Percentiles rank a stretch among this genome's conserved stretches.
phyloP scores from a whole-genome alignment of 2,888 invertebrate species.

The Diachrysia chrysitis region DNA sequence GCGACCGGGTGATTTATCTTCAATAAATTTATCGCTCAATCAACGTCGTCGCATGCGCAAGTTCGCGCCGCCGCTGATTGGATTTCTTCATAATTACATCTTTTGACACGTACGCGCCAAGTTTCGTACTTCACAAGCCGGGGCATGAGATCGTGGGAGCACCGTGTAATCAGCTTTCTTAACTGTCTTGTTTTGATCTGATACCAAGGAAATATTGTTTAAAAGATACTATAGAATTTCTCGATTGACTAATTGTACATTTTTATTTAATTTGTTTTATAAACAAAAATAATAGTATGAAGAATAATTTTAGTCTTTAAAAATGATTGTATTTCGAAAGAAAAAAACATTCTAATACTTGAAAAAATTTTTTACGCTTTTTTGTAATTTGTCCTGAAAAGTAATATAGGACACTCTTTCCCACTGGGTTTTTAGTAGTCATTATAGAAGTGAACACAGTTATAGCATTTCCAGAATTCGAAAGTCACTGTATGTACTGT shows the following conservation, averaged over 20 bases:
- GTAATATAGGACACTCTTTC: too few species aligned
- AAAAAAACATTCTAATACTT: too few species aligned
- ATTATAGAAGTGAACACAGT: too few species aligned
- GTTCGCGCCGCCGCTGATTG: conserved; percentile 84
- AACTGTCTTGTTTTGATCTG: conserved; percentile 84
- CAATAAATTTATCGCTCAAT: conserved; percentile 87
- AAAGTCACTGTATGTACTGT: conserved; percentile 50
- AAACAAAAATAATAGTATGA: too few species aligned
- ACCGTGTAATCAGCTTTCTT: conserved; percentile 88
- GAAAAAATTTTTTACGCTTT: too few species aligned
- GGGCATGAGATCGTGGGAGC: conserved; percentile 88
- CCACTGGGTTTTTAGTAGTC: too few species aligned
- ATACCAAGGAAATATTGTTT: conserved; percentile 71
- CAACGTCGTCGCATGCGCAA: conserved; percentile 80
- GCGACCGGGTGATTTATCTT: conserved; percentile 84
- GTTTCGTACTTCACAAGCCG: conserved; percentile 85
- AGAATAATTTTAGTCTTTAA: too few species aligned
- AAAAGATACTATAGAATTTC: conserved; percentile 58
- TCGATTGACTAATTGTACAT: neutral
- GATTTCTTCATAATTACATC: conserved; percentile 89
- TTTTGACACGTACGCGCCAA: conserved; percentile 88
- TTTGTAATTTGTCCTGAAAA: too few species aligned
- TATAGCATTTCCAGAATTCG: conserved; percentile 46
- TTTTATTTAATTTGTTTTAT: neutral
- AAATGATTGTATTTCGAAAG: too few species aligned